Conservation (phyloP, 2,113 vertebrate genomes). For the Cyanoderma ruficeps region DNA sequence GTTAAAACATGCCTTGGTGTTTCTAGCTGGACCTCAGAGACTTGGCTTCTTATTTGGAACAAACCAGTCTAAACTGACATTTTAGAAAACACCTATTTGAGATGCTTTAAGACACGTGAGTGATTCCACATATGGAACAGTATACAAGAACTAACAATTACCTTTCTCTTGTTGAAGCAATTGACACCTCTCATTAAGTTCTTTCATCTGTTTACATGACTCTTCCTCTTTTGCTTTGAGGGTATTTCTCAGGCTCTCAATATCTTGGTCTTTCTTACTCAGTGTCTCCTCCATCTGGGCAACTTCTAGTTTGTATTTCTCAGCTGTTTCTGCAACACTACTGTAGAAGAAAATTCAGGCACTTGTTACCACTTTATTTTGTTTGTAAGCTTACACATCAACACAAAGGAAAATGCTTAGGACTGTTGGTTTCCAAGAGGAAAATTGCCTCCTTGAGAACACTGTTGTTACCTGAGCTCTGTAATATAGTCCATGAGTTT, state of each 20-base stretch:
- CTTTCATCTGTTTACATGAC: slow-evolving; percentile 77
- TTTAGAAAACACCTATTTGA: neutral
- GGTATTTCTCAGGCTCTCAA: slow-evolving; percentile 74
- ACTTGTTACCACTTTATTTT: neutral
- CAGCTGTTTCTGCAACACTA: slow-evolving; percentile 71
- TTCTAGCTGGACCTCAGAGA: neutral
- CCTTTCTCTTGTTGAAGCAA: slow-evolving; percentile 85
- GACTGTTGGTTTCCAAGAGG: neutral
- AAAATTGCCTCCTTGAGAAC: neutral
- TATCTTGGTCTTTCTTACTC: slow-evolving; percentile 78
- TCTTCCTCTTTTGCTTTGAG: slow-evolving; percentile 78
- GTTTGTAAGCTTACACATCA: neutral
- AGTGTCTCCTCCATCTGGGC: slow-evolving; percentile 68
- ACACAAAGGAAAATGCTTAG: neutral
- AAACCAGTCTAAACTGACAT: neutral
- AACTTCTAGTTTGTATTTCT: slow-evolving; percentile 74
- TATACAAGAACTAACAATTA: slow-evolving; percentile 31
- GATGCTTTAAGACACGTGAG: neutral
- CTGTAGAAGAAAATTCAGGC: slow-evolving; percentile 67
- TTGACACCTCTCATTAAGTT: slow-evolving; percentile 80
- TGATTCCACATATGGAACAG: neutral
- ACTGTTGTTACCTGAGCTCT: slow-evolving; percentile 79
- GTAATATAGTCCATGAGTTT: slow-evolving; percentile 75
- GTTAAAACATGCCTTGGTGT: neutral
- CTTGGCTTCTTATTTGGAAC: neutral